These are phyloP conservation scores for Anisognathus igniventris DNA, from an alignment of 2,797 vertebrate genomes.

Conservation along the genomic window DNA sequence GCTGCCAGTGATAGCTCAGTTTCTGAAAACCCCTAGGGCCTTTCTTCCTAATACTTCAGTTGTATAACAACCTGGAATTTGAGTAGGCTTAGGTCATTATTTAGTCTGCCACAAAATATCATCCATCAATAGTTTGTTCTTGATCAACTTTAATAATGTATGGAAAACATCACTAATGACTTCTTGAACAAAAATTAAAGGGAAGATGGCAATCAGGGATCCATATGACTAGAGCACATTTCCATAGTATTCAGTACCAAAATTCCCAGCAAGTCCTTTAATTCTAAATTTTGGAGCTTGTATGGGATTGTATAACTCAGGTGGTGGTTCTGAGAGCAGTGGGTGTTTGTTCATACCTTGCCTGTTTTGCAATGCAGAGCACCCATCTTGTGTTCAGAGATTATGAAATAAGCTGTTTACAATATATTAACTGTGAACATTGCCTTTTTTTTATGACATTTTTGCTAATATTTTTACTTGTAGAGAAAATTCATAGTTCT, in stretches of 20 bases:
- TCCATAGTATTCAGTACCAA: neutral
- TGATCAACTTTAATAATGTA: neutral
- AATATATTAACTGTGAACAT: neutral
- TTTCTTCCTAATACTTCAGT: neutral
- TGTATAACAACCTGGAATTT: neutral
- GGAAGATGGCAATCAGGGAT: neutral
- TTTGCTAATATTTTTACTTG: neutral
- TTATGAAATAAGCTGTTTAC: neutral
- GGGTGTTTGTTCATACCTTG: neutral
- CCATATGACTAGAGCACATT: neutral
- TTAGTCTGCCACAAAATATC: neutral
- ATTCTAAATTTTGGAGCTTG: neutral
- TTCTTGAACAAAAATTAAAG: neutral
- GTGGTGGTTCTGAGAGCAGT: neutral
- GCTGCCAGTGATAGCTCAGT: neutral
- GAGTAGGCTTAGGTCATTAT: neutral
- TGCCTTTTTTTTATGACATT: neutral
- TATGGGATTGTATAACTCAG: neutral
- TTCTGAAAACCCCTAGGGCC: neutral
- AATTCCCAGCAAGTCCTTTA: neutral
- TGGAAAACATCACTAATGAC: neutral
- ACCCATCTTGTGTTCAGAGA: neutral
- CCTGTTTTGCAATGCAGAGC: neutral
- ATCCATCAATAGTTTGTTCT: neutral
- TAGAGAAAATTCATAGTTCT: neutral